Base-by-base conservation (phyloP, 2,113 vertebrate genomes). In the Myocastor coypus region DNA sequence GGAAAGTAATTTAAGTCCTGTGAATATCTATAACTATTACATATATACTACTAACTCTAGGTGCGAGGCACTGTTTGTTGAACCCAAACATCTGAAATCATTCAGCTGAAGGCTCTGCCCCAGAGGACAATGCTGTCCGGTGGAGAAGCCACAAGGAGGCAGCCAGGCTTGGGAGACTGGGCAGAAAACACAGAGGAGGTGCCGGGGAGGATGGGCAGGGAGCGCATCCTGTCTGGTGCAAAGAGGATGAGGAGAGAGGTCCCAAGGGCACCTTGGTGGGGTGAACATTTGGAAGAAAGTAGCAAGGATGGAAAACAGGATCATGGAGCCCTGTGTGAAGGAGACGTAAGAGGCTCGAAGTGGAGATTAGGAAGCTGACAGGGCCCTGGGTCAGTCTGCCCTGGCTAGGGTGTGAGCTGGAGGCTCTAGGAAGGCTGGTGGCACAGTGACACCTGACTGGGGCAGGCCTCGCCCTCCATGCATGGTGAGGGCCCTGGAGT, bases 1-100 rank as follows among this genome's bases (percentile, higher is more conserved):
- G 82, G 66, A 82, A 73, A 87, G 26, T 26, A 66, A 87, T 89
- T 91, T 75, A 95, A 92, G 50, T 77, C 50, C 17, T 83, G 86
- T 81, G 84, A 68, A 22, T 63, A 26, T 85, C 69, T 69, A 13
- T 3, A 64, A 40, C 55, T 87, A 63, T 46, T 80, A 89, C 26
- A 61, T 24, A 24, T 24, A 24, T 16, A 63, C 55, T 87, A 63
- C 40, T 80, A 86, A 87, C 63, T 93, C 8, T 83, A 66, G 75
- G n/a, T 82, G 9, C 11, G 63, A 81, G 59, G 16, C 16, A 89
- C 32, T 92, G 17, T 63, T 84, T 37, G 71, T 87, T 75, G 71
- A 85, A 78, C 46, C n/a, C 40, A 46, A 83, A 64, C 19, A 64
- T 22, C 5, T 22, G 37, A 82, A 85, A 50, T 77, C 17, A 73